A percentile compares a stretch with the other conserved stretches of the same genome.
phyloP scores from a whole-genome alignment of 2,888 invertebrate species.

The Acronicta alni region DNA sequence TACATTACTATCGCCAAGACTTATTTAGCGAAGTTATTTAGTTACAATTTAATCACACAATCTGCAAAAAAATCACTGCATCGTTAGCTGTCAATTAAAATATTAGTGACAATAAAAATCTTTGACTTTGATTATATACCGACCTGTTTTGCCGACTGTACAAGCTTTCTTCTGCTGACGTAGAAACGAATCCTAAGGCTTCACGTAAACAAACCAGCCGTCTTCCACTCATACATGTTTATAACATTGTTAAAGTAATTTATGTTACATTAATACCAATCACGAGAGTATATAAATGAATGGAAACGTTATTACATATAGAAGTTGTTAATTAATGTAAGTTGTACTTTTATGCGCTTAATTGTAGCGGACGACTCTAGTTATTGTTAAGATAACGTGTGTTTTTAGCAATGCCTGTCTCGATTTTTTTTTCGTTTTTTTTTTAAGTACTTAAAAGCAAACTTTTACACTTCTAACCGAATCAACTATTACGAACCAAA shows the following conservation, averaged over 20 bases:
- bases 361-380: constrained; percentile 35
- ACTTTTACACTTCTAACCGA: no score
- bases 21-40: no score
- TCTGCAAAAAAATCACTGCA: no score
- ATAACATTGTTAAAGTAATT: constrained; percentile 22
- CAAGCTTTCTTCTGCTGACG: no score
- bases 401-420: constrained; percentile 18
- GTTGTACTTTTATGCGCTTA: constrained; percentile 35
- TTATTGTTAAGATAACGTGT: constrained; percentile 16
- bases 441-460: no score
- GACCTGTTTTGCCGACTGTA: no score
- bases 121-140: neutral
- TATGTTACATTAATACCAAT: constrained; percentile 21
- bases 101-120: neutral
- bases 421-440: neutral
- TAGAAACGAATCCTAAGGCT: neutral
- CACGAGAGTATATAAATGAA: constrained; percentile 31
- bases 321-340: constrained; percentile 52
- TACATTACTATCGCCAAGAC: no score
- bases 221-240: constrained; percentile 36
- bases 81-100: no score
- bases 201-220: constrained; percentile 42
- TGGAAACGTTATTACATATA: constrained; percentile 23
- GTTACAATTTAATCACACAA: no score
- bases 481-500: no score